phyloP scores from a whole-genome alignment of 2,797 vertebrate species.

The Astyanax mexicanus region DNA sequence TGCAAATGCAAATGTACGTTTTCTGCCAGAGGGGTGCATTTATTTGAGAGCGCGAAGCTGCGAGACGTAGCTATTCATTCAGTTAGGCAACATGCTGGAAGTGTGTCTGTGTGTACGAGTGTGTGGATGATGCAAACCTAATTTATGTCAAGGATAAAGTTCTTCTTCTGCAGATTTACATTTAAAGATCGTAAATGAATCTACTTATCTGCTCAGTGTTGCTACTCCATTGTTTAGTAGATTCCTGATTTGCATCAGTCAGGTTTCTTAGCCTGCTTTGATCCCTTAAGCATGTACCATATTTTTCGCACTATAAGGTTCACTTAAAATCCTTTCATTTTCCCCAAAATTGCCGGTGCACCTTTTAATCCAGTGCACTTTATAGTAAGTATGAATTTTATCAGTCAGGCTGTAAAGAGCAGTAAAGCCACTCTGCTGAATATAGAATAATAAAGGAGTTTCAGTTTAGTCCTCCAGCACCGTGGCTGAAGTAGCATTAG shows the following conservation, averaged over 20 bases:
- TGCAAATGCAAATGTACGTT: conserved; percentile 25
- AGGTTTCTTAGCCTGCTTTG: conserved; percentile 14
- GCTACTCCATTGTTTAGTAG: conserved; percentile 3
- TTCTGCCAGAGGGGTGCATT: conserved; percentile 16
- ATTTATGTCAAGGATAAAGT: conserved; percentile 29
- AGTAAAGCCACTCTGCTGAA: too few species aligned
- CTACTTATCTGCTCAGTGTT: conserved; percentile 22
- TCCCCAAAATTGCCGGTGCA: too few species aligned
- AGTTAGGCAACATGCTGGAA: background rate
- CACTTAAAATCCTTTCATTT: too few species aligned
- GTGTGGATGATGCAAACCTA: conserved; percentile 19
- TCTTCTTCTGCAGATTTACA: conserved; percentile 38
- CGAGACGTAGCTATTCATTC: conserved; percentile 37
- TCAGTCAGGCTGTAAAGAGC: too few species aligned
- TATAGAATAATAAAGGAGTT: too few species aligned
- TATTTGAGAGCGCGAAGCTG: conserved; percentile 17
- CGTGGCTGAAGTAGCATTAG: too few species aligned
- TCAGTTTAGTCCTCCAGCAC: too few species aligned
- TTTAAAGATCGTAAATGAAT: conserved; percentile 43
- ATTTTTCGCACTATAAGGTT: too few species aligned
- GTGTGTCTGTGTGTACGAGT: background rate
- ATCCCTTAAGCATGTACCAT: background rate
- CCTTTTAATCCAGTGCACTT: too few species aligned
- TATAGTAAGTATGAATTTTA: too few species aligned
- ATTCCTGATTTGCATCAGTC: conserved; percentile 10